These are phyloP conservation scores for Chloroceryle amazona DNA, from an alignment of 2,797 vertebrate species.

Conservation along the genomic window DNA sequence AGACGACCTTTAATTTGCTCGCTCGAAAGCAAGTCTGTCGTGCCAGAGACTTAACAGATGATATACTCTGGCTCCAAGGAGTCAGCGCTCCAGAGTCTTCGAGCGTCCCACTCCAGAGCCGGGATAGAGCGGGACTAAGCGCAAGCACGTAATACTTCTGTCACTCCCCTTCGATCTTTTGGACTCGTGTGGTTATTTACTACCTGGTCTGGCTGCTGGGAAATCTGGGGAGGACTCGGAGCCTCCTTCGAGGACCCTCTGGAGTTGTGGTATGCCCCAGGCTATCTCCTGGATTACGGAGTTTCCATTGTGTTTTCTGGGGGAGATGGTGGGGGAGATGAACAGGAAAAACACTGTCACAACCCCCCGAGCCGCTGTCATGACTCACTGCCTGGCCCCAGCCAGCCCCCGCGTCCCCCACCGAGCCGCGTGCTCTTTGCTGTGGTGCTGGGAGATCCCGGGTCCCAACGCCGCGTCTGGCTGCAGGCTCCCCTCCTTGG, in stretches of 20 bases:
- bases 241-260: background rate
- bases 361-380: background rate
- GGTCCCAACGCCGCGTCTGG: fast-evolving
- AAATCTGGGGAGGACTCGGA: background rate
- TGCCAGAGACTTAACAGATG: conserved; percentile 70
- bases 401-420: background rate
- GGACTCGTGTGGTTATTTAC: conserved; percentile 25
- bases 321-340: conserved; percentile 20
- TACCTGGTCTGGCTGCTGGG: conserved; percentile 46
- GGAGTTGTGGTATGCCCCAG: conserved; percentile 41
- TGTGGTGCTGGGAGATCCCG: fast-evolving
- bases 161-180: background rate
- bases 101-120: background rate
- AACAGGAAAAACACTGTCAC: conserved; percentile 39
- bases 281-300: conserved; percentile 20
- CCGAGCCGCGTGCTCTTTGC: background rate
- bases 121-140: background rate
- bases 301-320: conserved; percentile 55
- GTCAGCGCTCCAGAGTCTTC: background rate
- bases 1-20: conserved; percentile 67
- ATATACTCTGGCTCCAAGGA: conserved; percentile 59
- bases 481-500: background rate
- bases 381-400: background rate
- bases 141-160: background rate
- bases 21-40: conserved; percentile 39